These are phyloP conservation scores for Myopa tessellatipennis DNA, from an alignment of 2,888 invertebrate species.

Conservation along the genomic window DNA sequence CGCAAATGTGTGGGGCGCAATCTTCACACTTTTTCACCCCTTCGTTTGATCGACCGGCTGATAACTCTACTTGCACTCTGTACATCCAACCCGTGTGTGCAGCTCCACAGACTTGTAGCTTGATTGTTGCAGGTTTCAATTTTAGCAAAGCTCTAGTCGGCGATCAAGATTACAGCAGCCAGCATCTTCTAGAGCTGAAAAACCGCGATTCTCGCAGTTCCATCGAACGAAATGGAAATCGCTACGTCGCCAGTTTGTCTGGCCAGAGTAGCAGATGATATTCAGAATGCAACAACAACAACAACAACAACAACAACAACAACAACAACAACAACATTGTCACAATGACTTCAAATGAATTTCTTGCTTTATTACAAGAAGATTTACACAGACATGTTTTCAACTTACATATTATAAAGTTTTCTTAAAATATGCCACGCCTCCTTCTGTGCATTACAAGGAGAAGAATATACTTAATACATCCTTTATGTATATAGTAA, in stretches of 20 bases:
- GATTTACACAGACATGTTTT: too few species aligned
- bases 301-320: too few species aligned
- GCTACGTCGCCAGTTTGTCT: conserved; percentile 31
- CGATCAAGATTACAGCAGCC: conserved; percentile 3
- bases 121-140: not conserved
- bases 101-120: not conserved
- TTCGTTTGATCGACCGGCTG: not conserved
- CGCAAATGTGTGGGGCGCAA: not conserved
- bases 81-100: not conserved
- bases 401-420: too few species aligned
- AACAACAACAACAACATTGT: too few species aligned
- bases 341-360: too few species aligned
- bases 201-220: conserved; percentile 1
- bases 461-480: too few species aligned
- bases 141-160: not conserved
- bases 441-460: too few species aligned
- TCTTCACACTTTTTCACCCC: conserved; percentile 16
- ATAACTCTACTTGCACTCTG: not conserved
- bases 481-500: too few species aligned
- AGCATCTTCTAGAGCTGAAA: not conserved
- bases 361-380: too few species aligned
- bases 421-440: too few species aligned
- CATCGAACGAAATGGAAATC: conserved; percentile 18
- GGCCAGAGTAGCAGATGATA: not conserved
- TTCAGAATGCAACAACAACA: not conserved